Base-by-base conservation (phyloP, 2,888 invertebrate genomes). In the Allolobophora icterica region DNA sequence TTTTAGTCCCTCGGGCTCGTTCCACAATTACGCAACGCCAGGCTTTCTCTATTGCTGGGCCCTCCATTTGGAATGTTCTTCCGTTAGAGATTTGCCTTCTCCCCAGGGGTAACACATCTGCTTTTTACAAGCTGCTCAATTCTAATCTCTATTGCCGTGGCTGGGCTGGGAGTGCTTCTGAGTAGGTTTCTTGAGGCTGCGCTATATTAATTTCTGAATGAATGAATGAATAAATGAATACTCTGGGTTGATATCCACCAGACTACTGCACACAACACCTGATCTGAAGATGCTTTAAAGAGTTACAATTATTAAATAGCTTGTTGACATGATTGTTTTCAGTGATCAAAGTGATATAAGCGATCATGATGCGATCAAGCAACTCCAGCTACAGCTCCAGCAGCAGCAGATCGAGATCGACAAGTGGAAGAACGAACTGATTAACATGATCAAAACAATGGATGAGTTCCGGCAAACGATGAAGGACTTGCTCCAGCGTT, bases 361-460 rank as follows among this genome's bases (percentile, higher is more conserved):
- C 71, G 71, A 71, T n/a, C 71, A n/a, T 11, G 71, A n/a, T 2
- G 71, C 71, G 11, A 71, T 71, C 71, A 71, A 71, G 71, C 71
- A 71, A n/a, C 71, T 71, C 71, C 71, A 71, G n/a, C 6, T n/a
- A 71, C 71, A 71, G 71, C 30, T 71, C 71, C 71, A 71, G 71
- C 71, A 71, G n/a, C 71, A 71, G 71, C 71, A 71, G 71, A 71
- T 71, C n/a, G 71, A 71, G 71, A 71, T 71, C 71, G n/a, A 71
- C 71, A 30, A 8, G 17, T 71, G 71, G 71, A 71, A 71, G n/a
- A 71, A 71, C 30, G 71, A 71, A 71, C n/a, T 71, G 71, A 71
- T 71, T n/a, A 30, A 71, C 11, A 71, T 71, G 71, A 71, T 71
- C 71, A 30, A 71, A 71, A 71, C 71, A 13, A 71, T 71, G 71